A percentile compares a stretch with the other conserved stretches of the same genome.
These are phyloP conservation scores for Luffia ferchaultella DNA, from an alignment of 2,888 invertebrate species.

Conservation along the genomic window DNA sequence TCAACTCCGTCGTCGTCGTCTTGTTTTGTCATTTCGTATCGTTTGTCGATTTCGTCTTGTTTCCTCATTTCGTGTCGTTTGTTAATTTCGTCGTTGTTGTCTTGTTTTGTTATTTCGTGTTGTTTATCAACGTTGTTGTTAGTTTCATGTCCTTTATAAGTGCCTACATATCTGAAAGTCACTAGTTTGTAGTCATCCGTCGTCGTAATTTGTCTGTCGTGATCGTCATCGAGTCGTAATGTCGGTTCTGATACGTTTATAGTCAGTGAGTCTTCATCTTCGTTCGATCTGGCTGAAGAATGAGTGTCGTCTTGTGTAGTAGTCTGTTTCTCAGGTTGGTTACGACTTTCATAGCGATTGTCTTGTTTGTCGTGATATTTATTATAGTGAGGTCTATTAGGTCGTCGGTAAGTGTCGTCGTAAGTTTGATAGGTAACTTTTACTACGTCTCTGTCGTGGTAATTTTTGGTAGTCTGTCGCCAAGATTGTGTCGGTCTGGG, in stretches of 20 bases:
- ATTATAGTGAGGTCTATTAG: slow-evolving; percentile 16
- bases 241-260: slow-evolving; percentile 19
- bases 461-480: slow-evolving; percentile 33
- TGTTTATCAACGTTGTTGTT: slow-evolving; percentile 17
- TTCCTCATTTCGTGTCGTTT: slow-evolving; percentile 14
- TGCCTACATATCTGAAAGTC: slow-evolving; percentile 59
- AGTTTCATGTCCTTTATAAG: slow-evolving; percentile 36
- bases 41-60: too few relatives aligned
- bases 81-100: too few relatives aligned
- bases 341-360: slow-evolving; percentile 33
- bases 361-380: slow-evolving; percentile 22
- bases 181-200: slow-evolving; percentile 50
- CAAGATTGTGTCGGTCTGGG: slow-evolving; percentile 56
- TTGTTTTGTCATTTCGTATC: too few relatives aligned
- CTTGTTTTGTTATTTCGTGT: slow-evolving; percentile 12
- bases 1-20: too few relatives aligned
- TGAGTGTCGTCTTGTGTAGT: slow-evolving; percentile 27
- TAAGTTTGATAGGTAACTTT: slow-evolving; percentile 58
- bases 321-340: slow-evolving; percentile 26
- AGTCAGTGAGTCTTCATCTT: slow-evolving; percentile 21
- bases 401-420: slow-evolving; percentile 47
- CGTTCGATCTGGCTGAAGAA: slow-evolving; percentile 50
- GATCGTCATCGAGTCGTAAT: slow-evolving; percentile 8
- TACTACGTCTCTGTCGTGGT: slow-evolving; percentile 45
- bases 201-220: slow-evolving; percentile 25